Percentiles rank a stretch among this genome's conserved stretches.
Evolutionary conservation across 2,797 vertebrate species (phyloP).

Genomic region (Anisognathus igniventris): DNA sequence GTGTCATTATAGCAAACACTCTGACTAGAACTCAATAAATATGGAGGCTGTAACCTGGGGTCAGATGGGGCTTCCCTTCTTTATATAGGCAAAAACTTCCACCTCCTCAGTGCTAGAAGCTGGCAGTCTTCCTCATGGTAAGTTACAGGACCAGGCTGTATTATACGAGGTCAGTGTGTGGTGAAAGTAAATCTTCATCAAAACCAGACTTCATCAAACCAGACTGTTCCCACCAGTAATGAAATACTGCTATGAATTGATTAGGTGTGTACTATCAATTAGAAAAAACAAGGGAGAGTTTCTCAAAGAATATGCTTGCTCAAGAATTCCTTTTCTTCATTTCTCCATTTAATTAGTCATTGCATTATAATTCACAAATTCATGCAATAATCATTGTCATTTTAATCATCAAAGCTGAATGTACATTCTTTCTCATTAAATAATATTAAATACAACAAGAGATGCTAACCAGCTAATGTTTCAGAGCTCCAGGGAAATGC

Average conservation of each 20-base stretch:
- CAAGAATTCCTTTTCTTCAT: conserved; percentile 50
- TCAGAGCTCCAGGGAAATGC: conserved; percentile 4
- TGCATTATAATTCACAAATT: conserved; percentile 38
- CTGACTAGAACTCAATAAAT: not conserved
- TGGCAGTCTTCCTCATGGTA: not conserved
- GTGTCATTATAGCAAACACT: not conserved
- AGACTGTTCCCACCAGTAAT: not conserved
- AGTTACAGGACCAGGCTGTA: not conserved
- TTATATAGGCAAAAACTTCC: not conserved
- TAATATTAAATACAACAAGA: conserved; percentile 21
- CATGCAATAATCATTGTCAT: conserved; percentile 41
- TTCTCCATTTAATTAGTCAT: conserved; percentile 50
- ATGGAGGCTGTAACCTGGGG: not conserved
- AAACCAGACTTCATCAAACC: conserved; percentile 5
- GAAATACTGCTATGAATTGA: not conserved
- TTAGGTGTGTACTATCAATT: conserved; percentile 4
- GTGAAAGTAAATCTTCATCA: not conserved
- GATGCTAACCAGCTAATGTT: not conserved
- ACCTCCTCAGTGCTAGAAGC: not conserved
- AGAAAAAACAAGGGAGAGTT: not conserved
- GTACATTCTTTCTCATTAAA: conserved; percentile 29
- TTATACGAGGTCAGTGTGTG: not conserved
- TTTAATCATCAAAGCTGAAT: conserved; percentile 28
- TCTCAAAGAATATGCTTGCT: conserved; percentile 46
- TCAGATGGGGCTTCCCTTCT: not conserved